Base-by-base conservation (phyloP, 2,113 vertebrate species). In the Ciconia maguari region DNA sequence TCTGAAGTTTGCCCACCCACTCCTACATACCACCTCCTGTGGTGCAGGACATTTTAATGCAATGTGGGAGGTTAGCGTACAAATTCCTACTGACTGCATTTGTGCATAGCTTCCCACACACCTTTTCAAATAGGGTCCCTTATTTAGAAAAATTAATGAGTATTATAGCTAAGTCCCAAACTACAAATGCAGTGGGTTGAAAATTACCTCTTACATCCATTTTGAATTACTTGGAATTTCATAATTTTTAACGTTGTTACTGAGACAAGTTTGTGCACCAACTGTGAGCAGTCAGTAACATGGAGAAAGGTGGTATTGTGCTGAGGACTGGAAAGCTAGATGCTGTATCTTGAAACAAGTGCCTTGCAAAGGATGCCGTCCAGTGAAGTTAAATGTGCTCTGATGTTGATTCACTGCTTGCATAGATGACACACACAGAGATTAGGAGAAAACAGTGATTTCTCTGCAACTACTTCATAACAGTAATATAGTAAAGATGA, bases 1-100 rank as follows among this genome's bases (percentile, higher is more conserved):
- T 96, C 88, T 90, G 58, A 92, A 93, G 68, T 95, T 95, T 95
- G 87, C 87, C 87, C 77, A 95, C 88, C 88, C 79, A 86, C 92
- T 93, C 92, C 92, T 93, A 86, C 88, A 55, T 42, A 77, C 54
- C 83, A 80, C 85, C 96, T 95, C 80, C 83, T 82, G 88, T 87
- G 79, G 90, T 86, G 86, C 88, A 93, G 94, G 93, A 90, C 62
- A 34, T 93, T 93, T 94, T 85, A 94, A 90, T 91, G 83, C 66
- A 61, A 32, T 7, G 92, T 94, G 54, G 96, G 96, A 89, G 88
- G 84, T 90, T 75, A 96, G 79, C 95, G 83, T n/a, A 90, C 90
- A 92, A 68, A 93, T 96, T 90, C 76, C 79, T 94, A 42, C 79
- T 72, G 84, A 41, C 78, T 96, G 82, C 82, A 80, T 87, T 96